These are phyloP conservation scores for Lates calcarifer DNA, from an alignment of 2,113 vertebrate genomes.

Conservation along the genomic window DNA sequence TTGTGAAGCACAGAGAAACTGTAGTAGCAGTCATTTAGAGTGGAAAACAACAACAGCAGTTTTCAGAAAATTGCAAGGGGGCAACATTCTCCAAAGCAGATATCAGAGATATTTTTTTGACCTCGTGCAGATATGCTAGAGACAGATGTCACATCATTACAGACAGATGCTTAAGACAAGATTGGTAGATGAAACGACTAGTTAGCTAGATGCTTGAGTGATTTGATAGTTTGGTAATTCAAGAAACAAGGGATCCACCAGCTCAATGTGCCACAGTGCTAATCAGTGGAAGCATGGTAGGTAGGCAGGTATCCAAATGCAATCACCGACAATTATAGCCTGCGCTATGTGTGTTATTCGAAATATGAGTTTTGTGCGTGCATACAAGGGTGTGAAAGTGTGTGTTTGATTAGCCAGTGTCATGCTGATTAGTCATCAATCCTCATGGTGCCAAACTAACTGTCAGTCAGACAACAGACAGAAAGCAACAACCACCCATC, in stretches of 20 bases:
- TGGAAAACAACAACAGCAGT: constrained; percentile 26
- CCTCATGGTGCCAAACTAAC: constrained; percentile 36
- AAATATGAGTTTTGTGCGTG: not conserved
- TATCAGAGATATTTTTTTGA: not conserved
- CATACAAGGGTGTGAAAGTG: constrained; percentile 18
- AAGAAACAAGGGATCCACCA: constrained; percentile 29
- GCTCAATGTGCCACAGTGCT: constrained; percentile 41
- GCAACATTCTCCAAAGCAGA: not conserved
- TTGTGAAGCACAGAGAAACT: constrained; percentile 35
- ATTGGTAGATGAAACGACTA: constrained; percentile 6
- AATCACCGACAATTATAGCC: constrained; percentile 61
- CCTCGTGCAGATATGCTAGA: not conserved
- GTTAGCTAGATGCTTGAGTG: not conserved
- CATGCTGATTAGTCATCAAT: constrained; percentile 51
- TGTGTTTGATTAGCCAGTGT: constrained; percentile 46
- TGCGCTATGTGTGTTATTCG: constrained; percentile 17
- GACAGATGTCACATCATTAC: not conserved
- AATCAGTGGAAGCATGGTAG: constrained; percentile 50
- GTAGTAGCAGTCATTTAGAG: not conserved
- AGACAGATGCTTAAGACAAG: not conserved
- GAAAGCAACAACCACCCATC: not conserved
- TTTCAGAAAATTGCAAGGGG: constrained; percentile 19
- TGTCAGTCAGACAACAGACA: constrained; percentile 39
- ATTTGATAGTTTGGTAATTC: constrained; percentile 21
- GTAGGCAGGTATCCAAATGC: constrained; percentile 59